phyloP scores from a whole-genome alignment of 2,797 vertebrate genomes.

The Alectoris magna region DNA sequence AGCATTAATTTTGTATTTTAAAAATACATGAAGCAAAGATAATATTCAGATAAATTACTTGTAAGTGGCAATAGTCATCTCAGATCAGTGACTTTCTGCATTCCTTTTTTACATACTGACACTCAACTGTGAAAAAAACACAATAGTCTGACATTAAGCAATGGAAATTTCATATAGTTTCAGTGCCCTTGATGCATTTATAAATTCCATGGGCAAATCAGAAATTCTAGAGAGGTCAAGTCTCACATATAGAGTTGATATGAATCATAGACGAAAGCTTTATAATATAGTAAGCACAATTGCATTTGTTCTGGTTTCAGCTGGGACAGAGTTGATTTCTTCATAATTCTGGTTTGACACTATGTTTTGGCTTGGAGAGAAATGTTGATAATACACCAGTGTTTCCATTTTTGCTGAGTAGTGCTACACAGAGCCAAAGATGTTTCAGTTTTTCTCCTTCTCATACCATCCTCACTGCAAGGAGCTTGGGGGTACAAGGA shows the following conservation, averaged over 20 bases:
- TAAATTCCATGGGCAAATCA: not conserved
- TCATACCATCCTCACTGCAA: no score
- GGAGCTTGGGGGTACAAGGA: no score
- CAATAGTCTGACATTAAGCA: not conserved
- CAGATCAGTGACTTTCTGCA: not conserved
- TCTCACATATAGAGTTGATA: not conserved
- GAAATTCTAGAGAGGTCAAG: not conserved
- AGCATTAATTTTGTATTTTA: constrained; percentile 5
- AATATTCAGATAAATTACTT: not conserved
- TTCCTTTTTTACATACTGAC: not conserved
- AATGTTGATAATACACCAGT: no score
- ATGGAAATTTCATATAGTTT: not conserved
- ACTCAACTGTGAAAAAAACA: not conserved
- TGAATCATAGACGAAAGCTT: not conserved
- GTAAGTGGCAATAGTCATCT: not conserved
- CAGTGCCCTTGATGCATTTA: not conserved
- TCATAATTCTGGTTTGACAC: no score
- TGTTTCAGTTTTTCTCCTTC: no score
- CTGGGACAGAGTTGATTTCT: no score
- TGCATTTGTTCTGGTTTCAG: not conserved
- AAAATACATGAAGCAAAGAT: not conserved
- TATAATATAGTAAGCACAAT: not conserved
- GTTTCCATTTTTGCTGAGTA: no score
- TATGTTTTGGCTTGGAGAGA: no score
- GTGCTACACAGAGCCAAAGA: no score